phyloP scores from a whole-genome alignment of 2,888 invertebrate species.

The Polyommatus icarus region DNA sequence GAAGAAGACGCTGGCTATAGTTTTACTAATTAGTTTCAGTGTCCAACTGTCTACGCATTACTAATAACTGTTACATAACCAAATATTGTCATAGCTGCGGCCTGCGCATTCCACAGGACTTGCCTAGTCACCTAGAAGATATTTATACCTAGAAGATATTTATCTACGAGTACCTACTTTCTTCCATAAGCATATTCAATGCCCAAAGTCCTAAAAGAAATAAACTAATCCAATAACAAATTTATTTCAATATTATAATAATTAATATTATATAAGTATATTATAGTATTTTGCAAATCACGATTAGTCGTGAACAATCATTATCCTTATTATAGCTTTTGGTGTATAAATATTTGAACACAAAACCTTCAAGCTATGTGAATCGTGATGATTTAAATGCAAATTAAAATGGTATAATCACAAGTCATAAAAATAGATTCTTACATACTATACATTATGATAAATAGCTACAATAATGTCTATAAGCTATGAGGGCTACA shows the following conservation, averaged over 20 bases:
- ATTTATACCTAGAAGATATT: neutral
- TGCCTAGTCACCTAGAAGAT: neutral
- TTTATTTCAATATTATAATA: neutral
- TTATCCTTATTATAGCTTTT: neutral
- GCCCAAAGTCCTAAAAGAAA: no score
- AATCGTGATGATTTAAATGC: neutral
- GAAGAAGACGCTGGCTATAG: constrained; percentile 17
- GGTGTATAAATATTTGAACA: neutral
- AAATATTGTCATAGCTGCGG: neutral
- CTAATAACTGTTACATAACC: neutral
- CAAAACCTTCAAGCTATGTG: neutral
- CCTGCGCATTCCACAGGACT: neutral
- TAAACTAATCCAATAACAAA: neutral
- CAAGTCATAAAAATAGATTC: neutral
- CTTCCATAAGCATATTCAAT: neutral
- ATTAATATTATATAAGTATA: neutral
- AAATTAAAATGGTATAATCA: neutral
- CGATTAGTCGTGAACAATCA: neutral
- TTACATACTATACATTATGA: neutral
- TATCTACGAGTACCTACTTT: neutral
- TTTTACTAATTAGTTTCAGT: constrained; percentile 29
- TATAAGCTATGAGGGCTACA: neutral
- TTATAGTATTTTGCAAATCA: neutral
- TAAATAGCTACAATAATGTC: neutral
- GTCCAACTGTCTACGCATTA: neutral